Evolutionary conservation across 1,140 invertebrate species (phyloP), one percentile per base, ranked within the genome.

Genomic region (Samia ricini): DNA sequence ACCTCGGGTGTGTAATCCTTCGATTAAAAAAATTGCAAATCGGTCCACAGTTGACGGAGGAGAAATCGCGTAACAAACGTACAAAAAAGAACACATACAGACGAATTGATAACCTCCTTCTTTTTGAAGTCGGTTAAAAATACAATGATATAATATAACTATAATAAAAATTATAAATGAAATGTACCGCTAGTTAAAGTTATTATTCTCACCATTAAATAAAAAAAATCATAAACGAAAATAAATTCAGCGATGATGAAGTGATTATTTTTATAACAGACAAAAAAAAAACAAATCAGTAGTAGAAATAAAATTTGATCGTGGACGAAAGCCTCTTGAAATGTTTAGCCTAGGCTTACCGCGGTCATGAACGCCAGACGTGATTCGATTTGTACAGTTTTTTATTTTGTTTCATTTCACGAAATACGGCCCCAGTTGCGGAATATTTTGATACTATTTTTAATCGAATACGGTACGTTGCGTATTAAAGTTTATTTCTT

Each of bases 381-480:
- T 42, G 33, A 42, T 42, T 42, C 33, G 33, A 42, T 42, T 42
- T 42, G 33, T 42, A 42, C 33, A 42, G 33, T 42, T 42, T 42
- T 42, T 36, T n/a, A 15, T 50, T 50, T 6, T 51, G 50, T 51
- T 51, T 51, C 50, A 22, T 10, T 51, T 51, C 19, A 22, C 21
- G 50, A 51, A 51, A 51, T 19, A 51, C 50, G 50, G 21, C 21
- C 50, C 12, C 50, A 42, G 33, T 51, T 51, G 50, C 50, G 50
- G 50, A 51, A 51, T 51, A 51, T 51, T 51, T 51, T 22, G 50
- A 15, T 51, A 51, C 50, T 21, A 51, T 21, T 51, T n/a, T 51
- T 21, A 51, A 21, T 22, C 21, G 19, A 22, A 51, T 51, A 51
- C 33, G 12, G 33, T 42, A 42, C 33, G 33, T 42, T 42, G 33